A percentile compares a stretch with the other conserved stretches of the same genome.
These are phyloP conservation scores for Thaumetopoea pityocampa DNA, from an alignment of 1,140 invertebrate species.

Conservation along the genomic window DNA sequence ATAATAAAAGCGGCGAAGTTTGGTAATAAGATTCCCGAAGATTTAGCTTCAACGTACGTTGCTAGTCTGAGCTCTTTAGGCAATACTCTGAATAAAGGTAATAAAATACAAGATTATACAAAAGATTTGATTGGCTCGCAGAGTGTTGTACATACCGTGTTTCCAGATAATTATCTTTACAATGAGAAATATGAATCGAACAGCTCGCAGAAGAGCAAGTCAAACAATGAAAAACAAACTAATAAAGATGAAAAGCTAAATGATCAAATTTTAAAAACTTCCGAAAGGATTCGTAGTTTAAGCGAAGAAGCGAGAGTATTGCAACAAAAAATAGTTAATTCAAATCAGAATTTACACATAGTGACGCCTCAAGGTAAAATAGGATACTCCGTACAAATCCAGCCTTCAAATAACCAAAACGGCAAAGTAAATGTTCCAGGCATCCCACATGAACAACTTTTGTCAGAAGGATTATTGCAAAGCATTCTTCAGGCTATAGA, in stretches of 20 bases:
- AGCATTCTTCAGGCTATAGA: constrained; percentile 80
- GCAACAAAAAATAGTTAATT: constrained; percentile 59
- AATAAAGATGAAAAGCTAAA: constrained; percentile 44
- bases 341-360: constrained; percentile 34
- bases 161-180: constrained; percentile 29
- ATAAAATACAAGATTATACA: too few relatives aligned
- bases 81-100: constrained; percentile 40
- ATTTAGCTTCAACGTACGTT: constrained; percentile 61
- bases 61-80: constrained; percentile 63
- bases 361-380: constrained; percentile 73
- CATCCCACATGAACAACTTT: constrained; percentile 82
- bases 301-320: constrained; percentile 59
- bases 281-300: constrained; percentile 51
- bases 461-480: constrained; percentile 86
- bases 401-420: constrained; percentile 75
- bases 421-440: constrained; percentile 66
- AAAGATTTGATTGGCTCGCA: constrained; percentile 59
- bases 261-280: constrained; percentile 59
- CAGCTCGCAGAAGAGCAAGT: constrained; percentile 49
- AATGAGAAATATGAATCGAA: constrained; percentile 36
- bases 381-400: constrained; percentile 85
- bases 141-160: constrained; percentile 41
- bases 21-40: constrained; percentile 60
- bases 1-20: constrained; percentile 63
- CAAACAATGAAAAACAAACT: constrained; percentile 44